These are phyloP conservation scores for Melanotaenia duboulayi DNA, from an alignment of 2,113 vertebrate species.

Conservation along the genomic window DNA sequence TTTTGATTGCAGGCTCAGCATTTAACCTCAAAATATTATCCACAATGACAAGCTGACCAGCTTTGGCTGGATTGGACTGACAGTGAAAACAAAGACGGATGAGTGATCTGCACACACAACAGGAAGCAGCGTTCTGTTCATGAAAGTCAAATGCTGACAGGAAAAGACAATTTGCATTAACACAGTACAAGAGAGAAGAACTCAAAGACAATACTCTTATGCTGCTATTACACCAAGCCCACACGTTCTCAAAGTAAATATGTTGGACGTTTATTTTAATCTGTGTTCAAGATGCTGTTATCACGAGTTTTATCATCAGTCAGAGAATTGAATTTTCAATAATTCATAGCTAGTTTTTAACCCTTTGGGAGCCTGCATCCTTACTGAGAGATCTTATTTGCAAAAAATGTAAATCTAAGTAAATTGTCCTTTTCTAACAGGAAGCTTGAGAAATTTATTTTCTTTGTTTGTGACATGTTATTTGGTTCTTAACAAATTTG, in stretches of 20 bases:
- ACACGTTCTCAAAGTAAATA: too few species aligned
- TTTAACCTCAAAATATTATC: too few species aligned
- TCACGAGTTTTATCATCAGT: not conserved
- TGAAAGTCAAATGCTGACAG: constrained; percentile 40
- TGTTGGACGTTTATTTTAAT: too few species aligned
- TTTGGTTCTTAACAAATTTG: not conserved
- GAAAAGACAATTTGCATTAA: constrained; percentile 53
- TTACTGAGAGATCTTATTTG: constrained; percentile 3
- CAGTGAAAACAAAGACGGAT: not conserved
- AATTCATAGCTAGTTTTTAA: too few species aligned
- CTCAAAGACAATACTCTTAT: too few species aligned
- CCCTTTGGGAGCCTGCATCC: constrained; percentile 28
- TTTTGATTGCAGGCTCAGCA: too few species aligned
- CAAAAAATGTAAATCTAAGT: constrained; percentile 49
- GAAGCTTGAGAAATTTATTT: not conserved
- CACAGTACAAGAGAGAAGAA: not conserved
- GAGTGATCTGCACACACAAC: constrained; percentile 13
- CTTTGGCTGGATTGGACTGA: not conserved
- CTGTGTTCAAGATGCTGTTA: not conserved
- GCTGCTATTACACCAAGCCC: too few species aligned
- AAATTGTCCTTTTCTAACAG: constrained; percentile 3
- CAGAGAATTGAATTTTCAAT: too few species aligned
- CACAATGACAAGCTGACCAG: not conserved
- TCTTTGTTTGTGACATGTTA: not conserved
- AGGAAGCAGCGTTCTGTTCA: constrained; percentile 15